A percentile compares a stretch with the other conserved stretches of the same genome.
phyloP scores from a whole-genome alignment of 2,113 vertebrate genomes.

The Haemorhous mexicanus region DNA sequence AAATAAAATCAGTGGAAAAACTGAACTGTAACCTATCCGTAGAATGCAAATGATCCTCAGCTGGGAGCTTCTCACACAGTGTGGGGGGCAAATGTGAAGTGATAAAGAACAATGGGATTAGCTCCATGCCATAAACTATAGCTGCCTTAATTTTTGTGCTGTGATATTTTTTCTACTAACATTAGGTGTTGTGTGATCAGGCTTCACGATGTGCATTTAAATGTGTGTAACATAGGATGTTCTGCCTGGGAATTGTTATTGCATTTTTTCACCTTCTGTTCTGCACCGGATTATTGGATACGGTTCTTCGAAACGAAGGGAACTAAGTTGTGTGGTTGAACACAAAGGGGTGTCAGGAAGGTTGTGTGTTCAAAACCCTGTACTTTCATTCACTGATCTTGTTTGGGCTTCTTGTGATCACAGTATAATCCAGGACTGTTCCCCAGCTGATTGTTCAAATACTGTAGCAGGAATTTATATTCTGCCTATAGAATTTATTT shows the following conservation, averaged over 20 bases:
- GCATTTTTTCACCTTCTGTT: background rate
- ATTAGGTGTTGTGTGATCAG: background rate
- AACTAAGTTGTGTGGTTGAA: background rate
- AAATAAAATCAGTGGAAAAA: background rate
- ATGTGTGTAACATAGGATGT: background rate
- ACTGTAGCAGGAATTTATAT: background rate
- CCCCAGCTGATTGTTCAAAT: background rate
- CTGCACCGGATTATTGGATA: background rate
- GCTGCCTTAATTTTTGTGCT: background rate
- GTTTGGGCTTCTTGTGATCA: background rate
- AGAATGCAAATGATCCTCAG: background rate
- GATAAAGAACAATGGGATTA: background rate
- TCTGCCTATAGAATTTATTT: background rate
- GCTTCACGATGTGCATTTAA: background rate
- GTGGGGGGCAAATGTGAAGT: background rate
- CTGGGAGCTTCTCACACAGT: background rate
- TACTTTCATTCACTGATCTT: background rate
- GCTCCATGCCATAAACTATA: background rate
- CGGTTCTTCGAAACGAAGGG: rapidly evolving
- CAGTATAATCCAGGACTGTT: background rate
- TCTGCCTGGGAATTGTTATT: background rate
- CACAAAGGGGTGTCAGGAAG: background rate
- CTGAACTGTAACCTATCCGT: background rate
- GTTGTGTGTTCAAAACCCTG: background rate
- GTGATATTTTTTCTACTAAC: background rate